phyloP scores from a whole-genome alignment of 2,888 invertebrate genomes.

The Leucozona laternaria region DNA sequence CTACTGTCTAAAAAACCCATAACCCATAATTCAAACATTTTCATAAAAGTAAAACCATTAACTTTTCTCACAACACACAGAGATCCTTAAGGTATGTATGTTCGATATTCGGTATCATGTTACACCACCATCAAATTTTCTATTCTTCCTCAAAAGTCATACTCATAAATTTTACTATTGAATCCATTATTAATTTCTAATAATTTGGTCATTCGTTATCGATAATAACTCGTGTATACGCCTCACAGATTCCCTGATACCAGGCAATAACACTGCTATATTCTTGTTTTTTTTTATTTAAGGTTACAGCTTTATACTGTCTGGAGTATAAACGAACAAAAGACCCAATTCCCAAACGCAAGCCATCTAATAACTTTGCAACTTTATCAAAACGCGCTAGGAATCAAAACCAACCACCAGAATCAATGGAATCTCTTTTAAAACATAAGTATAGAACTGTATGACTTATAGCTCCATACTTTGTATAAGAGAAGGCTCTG shows the following conservation, averaged over 20 bases:
- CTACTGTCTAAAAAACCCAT: not conserved
- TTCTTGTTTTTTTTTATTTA: conserved; percentile 12
- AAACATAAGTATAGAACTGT: conserved; percentile 19
- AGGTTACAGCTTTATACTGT: not conserved
- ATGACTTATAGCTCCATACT: conserved; percentile 63
- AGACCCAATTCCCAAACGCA: conserved; percentile 51
- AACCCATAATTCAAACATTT: not conserved
- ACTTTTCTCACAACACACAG: not conserved
- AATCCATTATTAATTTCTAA: conserved; percentile 75
- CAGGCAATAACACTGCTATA: conserved; percentile 49
- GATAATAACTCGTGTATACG: conserved; percentile 66
- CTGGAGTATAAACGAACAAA: conserved; percentile 13
- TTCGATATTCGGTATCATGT: not conserved
- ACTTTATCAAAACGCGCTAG: conserved; percentile 61
- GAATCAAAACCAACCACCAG: conserved; percentile 60
- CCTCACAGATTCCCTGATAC: conserved; percentile 67
- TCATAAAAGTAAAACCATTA: conserved; percentile 8
- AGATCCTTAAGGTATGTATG: not conserved
- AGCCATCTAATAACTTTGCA: conserved; percentile 65
- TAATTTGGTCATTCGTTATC: conserved; percentile 74
- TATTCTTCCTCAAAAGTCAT: conserved; percentile 40
- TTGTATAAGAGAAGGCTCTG: conserved; percentile 7
- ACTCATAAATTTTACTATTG: conserved; percentile 63
- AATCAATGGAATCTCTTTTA: conserved; percentile 1
- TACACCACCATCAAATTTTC: conserved; percentile 21